phyloP scores from a whole-genome alignment of 1,140 invertebrate species.

The Sweltsa coloradensis region DNA sequence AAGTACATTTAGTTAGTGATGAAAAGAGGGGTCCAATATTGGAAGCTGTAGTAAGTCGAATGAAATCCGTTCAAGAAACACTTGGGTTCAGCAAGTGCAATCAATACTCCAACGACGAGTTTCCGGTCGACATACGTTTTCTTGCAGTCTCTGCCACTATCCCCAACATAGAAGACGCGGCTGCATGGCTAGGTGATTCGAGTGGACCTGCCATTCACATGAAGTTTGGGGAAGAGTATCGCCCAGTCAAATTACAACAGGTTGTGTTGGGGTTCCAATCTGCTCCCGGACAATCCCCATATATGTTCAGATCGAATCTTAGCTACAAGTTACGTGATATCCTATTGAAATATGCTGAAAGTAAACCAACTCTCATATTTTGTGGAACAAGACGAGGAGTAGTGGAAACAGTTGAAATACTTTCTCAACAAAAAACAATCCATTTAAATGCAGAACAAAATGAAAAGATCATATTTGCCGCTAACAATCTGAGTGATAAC shows the following conservation, averaged over 20 bases:
- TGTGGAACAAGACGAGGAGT: conserved; percentile 65
- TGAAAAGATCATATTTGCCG: conserved; percentile 32
- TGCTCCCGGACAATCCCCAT: conserved; percentile 36
- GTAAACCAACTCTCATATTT: conserved; percentile 66
- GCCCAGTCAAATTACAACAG: conserved; percentile 59
- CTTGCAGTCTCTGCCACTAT: conserved; percentile 69
- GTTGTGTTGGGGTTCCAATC: conserved; percentile 57
- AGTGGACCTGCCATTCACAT: conserved; percentile 12
- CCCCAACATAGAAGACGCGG: conserved; percentile 63
- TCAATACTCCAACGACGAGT: too few relatives aligned
- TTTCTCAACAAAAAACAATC: conserved; percentile 44
- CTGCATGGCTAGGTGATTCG: conserved; percentile 47
- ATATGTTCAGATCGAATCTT: conserved; percentile 63
- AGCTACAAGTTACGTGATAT: conserved; percentile 58
- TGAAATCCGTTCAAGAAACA: too few relatives aligned
- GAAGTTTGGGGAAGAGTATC: conserved; percentile 40
- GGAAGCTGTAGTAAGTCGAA: too few relatives aligned
- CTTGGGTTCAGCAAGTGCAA: too few relatives aligned
- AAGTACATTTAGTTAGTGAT: too few relatives aligned
- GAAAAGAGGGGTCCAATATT: too few relatives aligned
- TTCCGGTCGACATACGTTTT: conserved; percentile 54
- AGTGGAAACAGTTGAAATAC: conserved; percentile 45
- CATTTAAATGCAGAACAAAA: conserved; percentile 38
- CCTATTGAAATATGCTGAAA: conserved; percentile 53
- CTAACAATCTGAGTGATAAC: conserved; percentile 40